These are phyloP conservation scores for Vanessa atalanta DNA, from an alignment of 1,140 invertebrate genomes.

Conservation along the genomic window DNA sequence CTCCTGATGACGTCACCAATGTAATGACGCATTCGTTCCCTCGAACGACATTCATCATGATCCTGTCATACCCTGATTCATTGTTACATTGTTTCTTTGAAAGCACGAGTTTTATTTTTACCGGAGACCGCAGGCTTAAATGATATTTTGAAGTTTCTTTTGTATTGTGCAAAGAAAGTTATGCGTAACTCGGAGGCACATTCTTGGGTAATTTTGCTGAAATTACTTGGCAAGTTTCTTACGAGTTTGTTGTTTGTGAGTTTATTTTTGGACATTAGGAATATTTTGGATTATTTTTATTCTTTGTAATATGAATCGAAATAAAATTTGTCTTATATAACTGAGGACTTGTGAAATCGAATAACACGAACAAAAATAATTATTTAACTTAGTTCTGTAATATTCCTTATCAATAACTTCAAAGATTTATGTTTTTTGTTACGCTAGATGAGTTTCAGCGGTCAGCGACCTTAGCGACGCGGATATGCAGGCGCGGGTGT, in stretches of 20 bases:
- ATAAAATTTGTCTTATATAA: background rate
- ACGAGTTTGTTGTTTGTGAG: background rate
- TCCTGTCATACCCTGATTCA: slow-evolving; percentile 69
- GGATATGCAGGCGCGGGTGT: slow-evolving; percentile 54
- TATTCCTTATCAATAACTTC: slow-evolving; percentile 26
- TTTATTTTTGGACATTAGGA: slow-evolving; percentile 7
- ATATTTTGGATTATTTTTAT: background rate
- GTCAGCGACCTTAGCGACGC: slow-evolving; percentile 71
- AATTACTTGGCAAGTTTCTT: slow-evolving; percentile 32
- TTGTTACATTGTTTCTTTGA: slow-evolving; percentile 53
- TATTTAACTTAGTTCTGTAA: slow-evolving; percentile 12
- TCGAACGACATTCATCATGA: slow-evolving; percentile 60
- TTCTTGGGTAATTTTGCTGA: slow-evolving; percentile 42
- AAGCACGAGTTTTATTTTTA: slow-evolving; percentile 53
- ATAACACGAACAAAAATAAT: background rate
- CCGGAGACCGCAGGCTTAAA: slow-evolving; percentile 33
- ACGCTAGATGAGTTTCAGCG: slow-evolving; percentile 65
- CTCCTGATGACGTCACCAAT: slow-evolving; percentile 69
- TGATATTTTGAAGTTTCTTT: slow-evolving; percentile 34
- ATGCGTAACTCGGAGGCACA: slow-evolving; percentile 38
- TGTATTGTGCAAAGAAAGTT: slow-evolving; percentile 30
- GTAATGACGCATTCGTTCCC: slow-evolving; percentile 59
- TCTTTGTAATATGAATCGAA: background rate
- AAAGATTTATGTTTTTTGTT: slow-evolving; percentile 49
- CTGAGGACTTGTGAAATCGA: background rate